Evolutionary conservation across 2,888 invertebrate species (phyloP).

Genomic region (Trachelus stipa): DNA sequence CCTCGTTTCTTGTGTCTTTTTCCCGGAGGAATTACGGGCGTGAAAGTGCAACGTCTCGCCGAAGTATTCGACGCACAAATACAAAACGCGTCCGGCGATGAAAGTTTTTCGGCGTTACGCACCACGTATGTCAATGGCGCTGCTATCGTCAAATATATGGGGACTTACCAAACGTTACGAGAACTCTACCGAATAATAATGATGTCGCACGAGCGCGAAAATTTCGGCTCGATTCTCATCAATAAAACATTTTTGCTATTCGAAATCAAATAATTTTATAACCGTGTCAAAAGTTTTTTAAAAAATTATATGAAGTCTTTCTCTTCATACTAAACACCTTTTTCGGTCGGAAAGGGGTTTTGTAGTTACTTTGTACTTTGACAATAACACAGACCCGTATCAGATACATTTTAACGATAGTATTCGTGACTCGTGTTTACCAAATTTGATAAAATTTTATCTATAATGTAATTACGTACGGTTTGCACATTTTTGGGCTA

Average conservation of each 20-base stretch:
- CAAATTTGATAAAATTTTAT: not conserved
- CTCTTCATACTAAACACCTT: fast-evolving
- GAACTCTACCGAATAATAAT: not conserved
- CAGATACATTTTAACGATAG: not conserved
- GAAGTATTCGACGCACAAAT: not conserved
- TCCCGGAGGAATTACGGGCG: not conserved
- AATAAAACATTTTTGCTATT: not conserved
- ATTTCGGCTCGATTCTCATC: not conserved
- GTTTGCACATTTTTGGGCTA: slow-evolving; percentile 84
- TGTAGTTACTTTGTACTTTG: not conserved
- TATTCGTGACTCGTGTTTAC: not conserved
- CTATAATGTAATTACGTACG: slow-evolving; percentile 73
- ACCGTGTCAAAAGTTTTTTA: not conserved
- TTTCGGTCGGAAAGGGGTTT: not conserved
- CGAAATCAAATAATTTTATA: not conserved
- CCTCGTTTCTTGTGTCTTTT: not conserved
- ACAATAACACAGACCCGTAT: not conserved
- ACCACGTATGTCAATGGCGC: not conserved
- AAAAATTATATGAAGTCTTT: not conserved
- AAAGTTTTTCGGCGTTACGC: slow-evolving; percentile 8
- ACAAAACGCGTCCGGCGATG: not conserved
- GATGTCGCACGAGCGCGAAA: not conserved
- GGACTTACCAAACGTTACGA: not conserved
- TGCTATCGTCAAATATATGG: not conserved
- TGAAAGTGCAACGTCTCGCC: slow-evolving; percentile 2